A percentile compares a stretch with the other conserved stretches of the same genome.
Evolutionary conservation across 2,888 invertebrate species (phyloP).

Genomic region (Drosophila merina): DNA sequence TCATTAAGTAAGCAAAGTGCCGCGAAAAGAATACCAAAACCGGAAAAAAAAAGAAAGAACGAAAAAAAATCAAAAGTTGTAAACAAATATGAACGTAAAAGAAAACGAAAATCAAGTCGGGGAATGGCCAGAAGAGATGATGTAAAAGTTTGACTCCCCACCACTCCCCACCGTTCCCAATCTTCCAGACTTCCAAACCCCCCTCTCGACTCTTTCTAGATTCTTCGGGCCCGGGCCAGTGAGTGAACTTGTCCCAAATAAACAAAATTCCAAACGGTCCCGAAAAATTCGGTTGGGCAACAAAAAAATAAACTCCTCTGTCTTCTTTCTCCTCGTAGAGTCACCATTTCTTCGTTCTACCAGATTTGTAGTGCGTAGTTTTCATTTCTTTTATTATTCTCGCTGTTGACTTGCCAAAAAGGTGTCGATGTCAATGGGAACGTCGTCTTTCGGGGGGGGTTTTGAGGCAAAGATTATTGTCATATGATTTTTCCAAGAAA

Average conservation of each 20-base stretch:
- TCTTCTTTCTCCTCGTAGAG: slow-evolving; percentile 7
- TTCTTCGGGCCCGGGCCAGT: slow-evolving; percentile 43
- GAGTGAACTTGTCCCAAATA: slow-evolving; percentile 81
- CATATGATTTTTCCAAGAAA: slow-evolving; percentile 54
- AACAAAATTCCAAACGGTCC: slow-evolving; percentile 73
- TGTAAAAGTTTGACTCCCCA: slow-evolving; percentile 8
- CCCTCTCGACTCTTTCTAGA: background rate
- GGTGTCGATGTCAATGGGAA: slow-evolving; percentile 31
- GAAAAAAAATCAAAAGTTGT: slow-evolving; percentile 72
- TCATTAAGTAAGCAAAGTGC: slow-evolving; percentile 68
- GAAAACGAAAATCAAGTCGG: slow-evolving; percentile 70
- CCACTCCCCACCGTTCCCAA: background rate
- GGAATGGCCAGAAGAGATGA: slow-evolving; percentile 40
- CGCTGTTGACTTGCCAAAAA: slow-evolving; percentile 37
- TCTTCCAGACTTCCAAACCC: no score
- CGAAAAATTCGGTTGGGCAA: slow-evolving; percentile 55
- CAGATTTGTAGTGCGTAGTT: slow-evolving; percentile 27
- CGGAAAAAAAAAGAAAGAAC: slow-evolving; percentile 36
- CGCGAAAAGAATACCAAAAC: slow-evolving; percentile 29
- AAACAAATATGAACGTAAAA: slow-evolving; percentile 81
- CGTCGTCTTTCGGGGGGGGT: slow-evolving; percentile 1
- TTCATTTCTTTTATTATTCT: slow-evolving; percentile 24
- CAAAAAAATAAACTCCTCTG: slow-evolving; percentile 30
- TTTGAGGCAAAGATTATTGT: slow-evolving; percentile 29
- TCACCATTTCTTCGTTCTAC: slow-evolving; percentile 43